Evolutionary conservation across 2,888 invertebrate species (phyloP).

Genomic region (Platynereis dumerilii): DNA sequence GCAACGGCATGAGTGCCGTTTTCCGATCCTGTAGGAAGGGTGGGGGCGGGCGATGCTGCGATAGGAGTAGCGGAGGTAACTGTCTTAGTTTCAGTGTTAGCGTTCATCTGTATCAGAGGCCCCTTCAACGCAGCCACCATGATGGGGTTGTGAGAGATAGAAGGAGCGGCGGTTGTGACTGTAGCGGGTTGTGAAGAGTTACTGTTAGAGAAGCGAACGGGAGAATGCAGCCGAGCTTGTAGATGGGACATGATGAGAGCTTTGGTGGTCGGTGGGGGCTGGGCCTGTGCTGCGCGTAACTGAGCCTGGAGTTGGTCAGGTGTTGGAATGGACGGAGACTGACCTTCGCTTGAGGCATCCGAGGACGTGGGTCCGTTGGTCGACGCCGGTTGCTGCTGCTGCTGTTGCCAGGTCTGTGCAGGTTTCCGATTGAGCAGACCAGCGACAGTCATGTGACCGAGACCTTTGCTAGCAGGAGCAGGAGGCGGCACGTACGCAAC

Average conservation of each 20-base stretch:
- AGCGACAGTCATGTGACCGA: not conserved
- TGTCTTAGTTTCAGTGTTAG: not conserved
- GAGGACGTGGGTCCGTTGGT: not conserved
- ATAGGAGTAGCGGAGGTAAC: not conserved
- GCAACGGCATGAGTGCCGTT: too few relatives aligned
- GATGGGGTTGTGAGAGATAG: too few relatives aligned
- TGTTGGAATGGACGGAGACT: slow-evolving; percentile 1
- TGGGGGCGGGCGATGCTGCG: not conserved
- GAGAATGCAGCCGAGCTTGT: slow-evolving; percentile 1
- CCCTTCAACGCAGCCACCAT: too few relatives aligned
- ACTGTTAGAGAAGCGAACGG: too few relatives aligned
- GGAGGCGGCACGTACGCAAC: not conserved
- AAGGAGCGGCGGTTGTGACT: not conserved
- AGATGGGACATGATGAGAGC: not conserved
- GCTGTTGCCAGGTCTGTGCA: slow-evolving; percentile 4
- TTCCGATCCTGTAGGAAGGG: too few relatives aligned
- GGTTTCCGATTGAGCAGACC: not conserved
- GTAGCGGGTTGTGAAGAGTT: not conserved
- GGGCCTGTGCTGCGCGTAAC: not conserved
- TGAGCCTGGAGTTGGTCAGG: slow-evolving; percentile 7
- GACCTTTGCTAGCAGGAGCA: not conserved
- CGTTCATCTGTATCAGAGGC: not conserved
- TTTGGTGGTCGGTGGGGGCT: not conserved
- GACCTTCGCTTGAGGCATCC: not conserved
- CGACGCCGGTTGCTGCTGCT: not conserved